These are phyloP conservation scores for Monomorium pharaonis DNA, from an alignment of 1,140 invertebrate genomes.

Conservation along the genomic window DNA sequence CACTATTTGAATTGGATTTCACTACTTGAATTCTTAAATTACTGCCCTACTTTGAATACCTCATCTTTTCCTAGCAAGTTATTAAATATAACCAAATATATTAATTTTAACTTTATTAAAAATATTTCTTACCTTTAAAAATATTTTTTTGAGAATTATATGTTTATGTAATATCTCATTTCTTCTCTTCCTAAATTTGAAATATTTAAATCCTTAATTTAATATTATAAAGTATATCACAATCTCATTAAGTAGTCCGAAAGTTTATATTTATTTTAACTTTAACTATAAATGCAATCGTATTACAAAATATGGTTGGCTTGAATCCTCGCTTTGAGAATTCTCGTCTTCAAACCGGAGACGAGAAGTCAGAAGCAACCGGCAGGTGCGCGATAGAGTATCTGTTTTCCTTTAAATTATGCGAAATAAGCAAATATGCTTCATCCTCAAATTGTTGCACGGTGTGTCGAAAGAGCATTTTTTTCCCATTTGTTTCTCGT, in stretches of 20 bases:
- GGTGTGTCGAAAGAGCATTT: constrained; percentile 44
- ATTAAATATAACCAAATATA: neutral
- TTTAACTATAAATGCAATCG: neutral
- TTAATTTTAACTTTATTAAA: neutral
- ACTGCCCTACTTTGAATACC: neutral
- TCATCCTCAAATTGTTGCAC: constrained; percentile 31
- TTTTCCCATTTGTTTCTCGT: constrained; percentile 68
- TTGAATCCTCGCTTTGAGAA: neutral
- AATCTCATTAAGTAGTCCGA: neutral
- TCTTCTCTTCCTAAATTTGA: neutral
- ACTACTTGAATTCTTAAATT: neutral
- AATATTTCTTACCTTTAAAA: neutral
- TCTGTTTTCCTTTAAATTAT: constrained; percentile 40
- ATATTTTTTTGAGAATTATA: neutral
- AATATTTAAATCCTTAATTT: neutral
- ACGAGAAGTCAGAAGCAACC: neutral
- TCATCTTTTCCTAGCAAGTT: neutral
- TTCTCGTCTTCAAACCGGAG: neutral
- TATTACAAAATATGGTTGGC: neutral
- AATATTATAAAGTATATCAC: neutral
- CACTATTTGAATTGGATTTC: neutral
- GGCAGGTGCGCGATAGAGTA: constrained; percentile 29
- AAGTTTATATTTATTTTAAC: neutral
- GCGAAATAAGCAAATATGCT: constrained; percentile 26
- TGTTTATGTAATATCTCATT: neutral